Percentiles rank a stretch among this genome's conserved stretches.
phyloP scores from a whole-genome alignment of 92 coral and sea anemone genomes.

The Phenganax stokvisi region DNA sequence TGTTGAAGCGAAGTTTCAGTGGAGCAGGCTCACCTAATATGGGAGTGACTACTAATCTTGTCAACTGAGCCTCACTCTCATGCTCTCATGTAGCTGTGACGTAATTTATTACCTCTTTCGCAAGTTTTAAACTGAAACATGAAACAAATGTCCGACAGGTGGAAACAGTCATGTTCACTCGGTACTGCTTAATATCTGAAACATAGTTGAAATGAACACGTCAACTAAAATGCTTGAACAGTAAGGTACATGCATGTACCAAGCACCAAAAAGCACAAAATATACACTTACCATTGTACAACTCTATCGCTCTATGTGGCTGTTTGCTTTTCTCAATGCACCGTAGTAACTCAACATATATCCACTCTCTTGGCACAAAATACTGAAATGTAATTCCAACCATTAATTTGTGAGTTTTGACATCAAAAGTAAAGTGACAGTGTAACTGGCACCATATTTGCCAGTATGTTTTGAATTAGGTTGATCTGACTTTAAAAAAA shows the following conservation, averaged over 20 bases:
- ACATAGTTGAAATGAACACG: not conserved
- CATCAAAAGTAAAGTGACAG: not conserved
- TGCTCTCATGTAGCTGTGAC: too few relatives aligned
- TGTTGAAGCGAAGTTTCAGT: too few relatives aligned
- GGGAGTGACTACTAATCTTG: too few relatives aligned
- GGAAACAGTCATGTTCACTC: conserved; percentile 57
- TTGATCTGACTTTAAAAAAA: too few relatives aligned
- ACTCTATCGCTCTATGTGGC: conserved; percentile 61
- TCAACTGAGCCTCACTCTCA: too few relatives aligned
- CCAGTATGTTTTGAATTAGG: too few relatives aligned
- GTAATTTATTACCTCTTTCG: conserved; percentile 23
- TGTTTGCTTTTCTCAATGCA: conserved; percentile 60
- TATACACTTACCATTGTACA: conserved; percentile 64
- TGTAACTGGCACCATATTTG: too few relatives aligned
- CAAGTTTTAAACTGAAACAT: conserved; percentile 35
- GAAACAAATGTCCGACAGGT: conserved; percentile 50
- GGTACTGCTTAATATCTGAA: conserved; percentile 66
- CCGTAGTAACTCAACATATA: conserved; percentile 67
- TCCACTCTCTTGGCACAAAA: conserved; percentile 77
- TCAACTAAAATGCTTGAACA: not conserved
- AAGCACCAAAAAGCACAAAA: not conserved
- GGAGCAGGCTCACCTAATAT: too few relatives aligned
- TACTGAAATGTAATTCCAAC: conserved; percentile 50
- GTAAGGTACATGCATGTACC: not conserved
- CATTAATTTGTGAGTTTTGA: not conserved